Evolutionary conservation across 2,797 vertebrate genomes (phyloP).

Genomic region (Acanthurus leucopareius): DNA sequence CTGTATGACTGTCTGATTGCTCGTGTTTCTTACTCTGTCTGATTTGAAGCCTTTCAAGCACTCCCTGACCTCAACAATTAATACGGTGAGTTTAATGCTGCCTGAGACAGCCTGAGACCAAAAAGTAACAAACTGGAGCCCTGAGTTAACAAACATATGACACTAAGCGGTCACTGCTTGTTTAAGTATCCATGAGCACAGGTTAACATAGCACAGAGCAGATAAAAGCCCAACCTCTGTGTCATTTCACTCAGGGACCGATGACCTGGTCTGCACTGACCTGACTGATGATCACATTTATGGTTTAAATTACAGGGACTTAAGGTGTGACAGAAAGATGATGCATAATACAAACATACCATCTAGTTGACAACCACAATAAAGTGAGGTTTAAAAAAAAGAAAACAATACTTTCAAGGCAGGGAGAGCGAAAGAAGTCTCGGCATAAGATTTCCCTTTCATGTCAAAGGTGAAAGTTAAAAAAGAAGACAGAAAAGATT

Average conservation of each 20-base stretch:
- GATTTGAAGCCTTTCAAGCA: neutral
- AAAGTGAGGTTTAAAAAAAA: neutral
- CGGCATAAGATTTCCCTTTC: slow-evolving; percentile 29
- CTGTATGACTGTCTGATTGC: neutral
- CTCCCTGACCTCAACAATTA: neutral
- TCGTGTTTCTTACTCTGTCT: neutral
- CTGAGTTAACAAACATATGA: too few relatives aligned
- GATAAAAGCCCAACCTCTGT: too few relatives aligned
- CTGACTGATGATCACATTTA: too few relatives aligned
- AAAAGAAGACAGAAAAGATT: slow-evolving; percentile 27
- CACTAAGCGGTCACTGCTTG: too few relatives aligned
- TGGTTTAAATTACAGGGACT: too few relatives aligned
- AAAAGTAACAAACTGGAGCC: neutral
- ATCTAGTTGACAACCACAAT: too few relatives aligned
- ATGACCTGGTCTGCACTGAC: too few relatives aligned
- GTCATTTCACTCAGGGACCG: too few relatives aligned
- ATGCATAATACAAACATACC: neutral
- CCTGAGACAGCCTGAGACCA: neutral
- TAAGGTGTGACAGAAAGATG: too few relatives aligned
- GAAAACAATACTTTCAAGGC: slow-evolving; percentile 22
- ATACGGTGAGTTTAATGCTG: neutral
- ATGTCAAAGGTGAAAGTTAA: slow-evolving; percentile 50
- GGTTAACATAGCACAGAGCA: too few relatives aligned
- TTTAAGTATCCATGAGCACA: too few relatives aligned
- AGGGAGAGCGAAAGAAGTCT: neutral